Conservation (phyloP, 2,888 invertebrate species). For the Heliconius aoede region DNA sequence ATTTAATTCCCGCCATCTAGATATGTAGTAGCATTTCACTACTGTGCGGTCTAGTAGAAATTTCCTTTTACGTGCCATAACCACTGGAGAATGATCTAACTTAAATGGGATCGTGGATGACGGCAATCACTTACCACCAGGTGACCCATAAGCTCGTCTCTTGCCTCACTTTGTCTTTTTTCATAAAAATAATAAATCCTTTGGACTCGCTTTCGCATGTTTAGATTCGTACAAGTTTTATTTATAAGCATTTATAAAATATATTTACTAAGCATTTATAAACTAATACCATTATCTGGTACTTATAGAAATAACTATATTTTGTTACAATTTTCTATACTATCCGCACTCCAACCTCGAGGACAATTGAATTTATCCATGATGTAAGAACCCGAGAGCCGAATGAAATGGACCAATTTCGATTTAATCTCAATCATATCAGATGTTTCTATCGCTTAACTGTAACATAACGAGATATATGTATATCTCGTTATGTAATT, state of each 20-base stretch:
- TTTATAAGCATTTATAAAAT: background rate
- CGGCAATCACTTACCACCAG: too few species aligned
- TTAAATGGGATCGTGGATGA: too few species aligned
- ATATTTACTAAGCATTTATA: background rate
- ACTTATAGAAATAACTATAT: background rate
- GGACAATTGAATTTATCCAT: slow-evolving; percentile 43
- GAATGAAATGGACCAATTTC: slow-evolving; percentile 43
- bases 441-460: slow-evolving; percentile 36
- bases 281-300: background rate
- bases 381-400: slow-evolving; percentile 34
- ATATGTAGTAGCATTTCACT: too few species aligned
- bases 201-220: too few species aligned
- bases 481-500: background rate
- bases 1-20: too few species aligned
- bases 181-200: too few species aligned
- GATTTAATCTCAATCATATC: slow-evolving; percentile 43
- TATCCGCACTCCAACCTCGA: slow-evolving; percentile 21
- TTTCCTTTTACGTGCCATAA: too few species aligned
- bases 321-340: slow-evolving; percentile 2
- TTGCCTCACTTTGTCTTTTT: too few species aligned
- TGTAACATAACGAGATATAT: slow-evolving; percentile 34
- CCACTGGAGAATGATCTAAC: too few species aligned
- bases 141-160: too few species aligned
- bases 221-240: too few species aligned
- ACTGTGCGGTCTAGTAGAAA: too few species aligned